Conservation (phyloP, 1,140 invertebrate genomes). For the Hesperophylax magnus region DNA sequence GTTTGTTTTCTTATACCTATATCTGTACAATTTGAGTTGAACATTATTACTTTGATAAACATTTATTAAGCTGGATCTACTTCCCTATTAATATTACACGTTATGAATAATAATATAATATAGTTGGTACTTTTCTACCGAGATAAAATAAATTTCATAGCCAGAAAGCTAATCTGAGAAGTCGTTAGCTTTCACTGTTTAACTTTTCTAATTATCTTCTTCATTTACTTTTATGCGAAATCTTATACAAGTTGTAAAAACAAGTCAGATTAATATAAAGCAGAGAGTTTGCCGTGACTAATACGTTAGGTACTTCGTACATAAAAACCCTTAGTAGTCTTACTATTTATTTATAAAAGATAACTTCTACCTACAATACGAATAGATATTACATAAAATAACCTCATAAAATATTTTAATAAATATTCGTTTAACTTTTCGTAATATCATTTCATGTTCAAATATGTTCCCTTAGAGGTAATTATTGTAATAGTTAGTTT, state of each 20-base stretch:
- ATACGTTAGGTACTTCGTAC: neutral
- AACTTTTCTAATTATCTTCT: constrained; percentile 59
- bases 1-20: no score
- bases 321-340: constrained; percentile 1
- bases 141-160: no score
- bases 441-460: neutral
- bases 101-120: no score
- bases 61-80: no score
- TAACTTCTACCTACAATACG: neutral
- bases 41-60: no score
- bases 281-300: constrained; percentile 7
- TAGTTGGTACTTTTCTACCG: no score
- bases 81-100: no score
- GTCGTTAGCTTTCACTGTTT: constrained; percentile 52
- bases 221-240: constrained; percentile 55
- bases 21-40: no score
- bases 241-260: constrained; percentile 49
- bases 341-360: neutral
- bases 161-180: constrained; percentile 41
- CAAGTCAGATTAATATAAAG: constrained; percentile 50
- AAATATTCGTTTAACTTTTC: no score
- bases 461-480: no score
- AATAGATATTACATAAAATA: neutral
- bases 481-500: no score
- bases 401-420: neutral